Conservation (phyloP, 2,113 vertebrate genomes). For the Limnothrissa miodon region DNA sequence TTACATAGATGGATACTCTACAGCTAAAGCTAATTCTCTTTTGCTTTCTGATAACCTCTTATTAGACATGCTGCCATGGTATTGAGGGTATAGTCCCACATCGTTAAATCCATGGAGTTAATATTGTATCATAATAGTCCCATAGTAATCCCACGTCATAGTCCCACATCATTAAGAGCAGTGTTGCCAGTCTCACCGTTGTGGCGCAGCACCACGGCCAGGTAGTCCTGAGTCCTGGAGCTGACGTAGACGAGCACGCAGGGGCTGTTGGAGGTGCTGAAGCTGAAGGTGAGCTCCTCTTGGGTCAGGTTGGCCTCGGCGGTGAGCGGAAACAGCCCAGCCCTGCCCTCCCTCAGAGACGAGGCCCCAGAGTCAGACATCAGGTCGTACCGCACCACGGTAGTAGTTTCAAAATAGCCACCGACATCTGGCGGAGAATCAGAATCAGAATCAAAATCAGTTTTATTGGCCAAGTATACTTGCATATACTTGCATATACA, state of each 20-base stretch:
- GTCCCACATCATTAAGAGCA: no score
- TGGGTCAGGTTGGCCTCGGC: slow-evolving; percentile 66
- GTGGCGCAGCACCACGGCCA: slow-evolving; percentile 87
- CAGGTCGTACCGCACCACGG: slow-evolving; percentile 91
- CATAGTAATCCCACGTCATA: no score
- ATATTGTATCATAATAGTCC: no score
- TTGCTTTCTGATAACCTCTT: no score
- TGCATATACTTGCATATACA: not conserved
- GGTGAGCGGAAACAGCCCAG: slow-evolving; percentile 18
- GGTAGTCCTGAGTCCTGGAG: slow-evolving; percentile 85
- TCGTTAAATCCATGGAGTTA: no score
- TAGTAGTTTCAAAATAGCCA: slow-evolving; percentile 93
- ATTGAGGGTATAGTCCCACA: no score
- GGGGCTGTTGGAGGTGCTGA: slow-evolving; percentile 90
- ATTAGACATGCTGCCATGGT: no score
- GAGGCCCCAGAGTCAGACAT: slow-evolving; percentile 53
- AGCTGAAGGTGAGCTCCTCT: slow-evolving; percentile 89
- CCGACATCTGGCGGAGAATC: slow-evolving; percentile 79
- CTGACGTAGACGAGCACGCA: slow-evolving; percentile 89
- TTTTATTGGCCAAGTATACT: not conserved
- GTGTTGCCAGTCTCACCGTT: slow-evolving; percentile 79
- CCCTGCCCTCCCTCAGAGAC: slow-evolving; percentile 56
- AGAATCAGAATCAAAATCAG: no score
- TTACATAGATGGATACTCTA: no score
- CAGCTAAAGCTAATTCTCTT: no score